Evolutionary conservation across 2,888 invertebrate genomes (phyloP).

Genomic region (Thymelicus acteon): DNA sequence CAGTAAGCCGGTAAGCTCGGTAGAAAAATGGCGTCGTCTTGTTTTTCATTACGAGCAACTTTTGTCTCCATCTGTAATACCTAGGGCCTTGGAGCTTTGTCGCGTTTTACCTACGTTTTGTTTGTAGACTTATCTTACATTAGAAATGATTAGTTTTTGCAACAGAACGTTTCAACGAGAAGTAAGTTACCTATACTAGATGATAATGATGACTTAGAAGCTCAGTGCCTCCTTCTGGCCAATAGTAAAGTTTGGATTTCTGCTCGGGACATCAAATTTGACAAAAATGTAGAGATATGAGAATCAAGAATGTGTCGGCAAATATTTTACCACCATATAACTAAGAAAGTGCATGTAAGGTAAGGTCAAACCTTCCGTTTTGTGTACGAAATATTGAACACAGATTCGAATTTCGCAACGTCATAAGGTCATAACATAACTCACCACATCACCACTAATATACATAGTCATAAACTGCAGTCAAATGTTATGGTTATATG

Average conservation of each 20-base stretch:
- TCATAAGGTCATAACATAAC: too few relatives aligned
- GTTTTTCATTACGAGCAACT: constrained; percentile 29
- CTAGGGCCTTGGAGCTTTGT: constrained; percentile 21
- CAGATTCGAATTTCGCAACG: too few relatives aligned
- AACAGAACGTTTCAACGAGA: neutral
- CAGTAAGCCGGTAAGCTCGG: constrained; percentile 30
- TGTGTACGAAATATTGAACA: too few relatives aligned
- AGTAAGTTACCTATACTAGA: neutral
- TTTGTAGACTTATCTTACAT: constrained; percentile 13
- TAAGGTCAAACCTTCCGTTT: too few relatives aligned
- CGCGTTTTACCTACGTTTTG: constrained; percentile 1
- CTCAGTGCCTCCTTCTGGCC: too few relatives aligned
- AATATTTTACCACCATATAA: too few relatives aligned
- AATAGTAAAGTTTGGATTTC: too few relatives aligned
- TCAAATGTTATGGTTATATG: neutral
- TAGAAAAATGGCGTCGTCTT: constrained; percentile 26
- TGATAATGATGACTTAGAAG: neutral
- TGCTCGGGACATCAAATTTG: too few relatives aligned
- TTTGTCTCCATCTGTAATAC: constrained; percentile 28
- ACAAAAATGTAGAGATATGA: too few relatives aligned
- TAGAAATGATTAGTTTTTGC: constrained; percentile 18
- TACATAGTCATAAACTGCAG: neutral
- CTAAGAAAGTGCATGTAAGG: too few relatives aligned
- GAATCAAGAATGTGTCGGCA: too few relatives aligned
- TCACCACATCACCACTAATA: too few relatives aligned